These are phyloP conservation scores for Argyresthia goedartella DNA, from an alignment of 2,888 invertebrate species.

Conservation along the genomic window DNA sequence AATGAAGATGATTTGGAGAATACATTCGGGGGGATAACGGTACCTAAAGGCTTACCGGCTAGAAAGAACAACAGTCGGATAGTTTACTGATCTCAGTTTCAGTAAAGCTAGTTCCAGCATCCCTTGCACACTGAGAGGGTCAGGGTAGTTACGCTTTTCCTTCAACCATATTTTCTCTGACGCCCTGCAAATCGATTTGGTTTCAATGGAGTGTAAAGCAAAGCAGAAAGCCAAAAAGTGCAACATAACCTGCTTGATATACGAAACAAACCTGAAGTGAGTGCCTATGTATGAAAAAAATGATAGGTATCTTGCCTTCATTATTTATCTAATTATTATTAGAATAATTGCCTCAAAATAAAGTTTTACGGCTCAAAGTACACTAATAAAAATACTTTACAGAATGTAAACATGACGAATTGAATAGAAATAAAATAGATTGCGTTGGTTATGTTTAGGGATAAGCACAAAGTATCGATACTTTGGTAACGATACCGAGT, in stretches of 20 bases:
- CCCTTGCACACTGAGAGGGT: slow-evolving; percentile 80
- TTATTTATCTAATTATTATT: neutral
- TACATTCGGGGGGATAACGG: too few relatives aligned
- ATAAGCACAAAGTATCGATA: too few relatives aligned
- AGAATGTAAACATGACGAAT: too few relatives aligned
- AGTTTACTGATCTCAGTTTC: slow-evolving; percentile 65
- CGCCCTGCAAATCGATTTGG: slow-evolving; percentile 76
- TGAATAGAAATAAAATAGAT: too few relatives aligned
- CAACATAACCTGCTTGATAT: too few relatives aligned
- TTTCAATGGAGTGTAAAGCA: neutral
- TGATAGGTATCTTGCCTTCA: slow-evolving; percentile 79
- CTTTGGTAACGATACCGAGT: too few relatives aligned
- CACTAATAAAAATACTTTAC: too few relatives aligned
- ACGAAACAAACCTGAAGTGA: slow-evolving; percentile 74
- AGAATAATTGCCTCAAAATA: neutral
- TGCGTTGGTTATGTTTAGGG: too few relatives aligned
- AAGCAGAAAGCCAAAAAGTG: too few relatives aligned
- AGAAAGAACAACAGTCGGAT: slow-evolving; percentile 72
- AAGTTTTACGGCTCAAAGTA: neutral
- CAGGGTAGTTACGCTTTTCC: slow-evolving; percentile 54
- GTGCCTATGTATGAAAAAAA: slow-evolving; percentile 85
- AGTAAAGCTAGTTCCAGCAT: slow-evolving; percentile 75
- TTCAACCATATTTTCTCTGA: slow-evolving; percentile 75
- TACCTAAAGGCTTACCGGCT: slow-evolving; percentile 75
- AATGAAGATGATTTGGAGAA: too few relatives aligned